Base-by-base conservation (phyloP, 2,797 vertebrate genomes). In the Alfaro cultratus region DNA sequence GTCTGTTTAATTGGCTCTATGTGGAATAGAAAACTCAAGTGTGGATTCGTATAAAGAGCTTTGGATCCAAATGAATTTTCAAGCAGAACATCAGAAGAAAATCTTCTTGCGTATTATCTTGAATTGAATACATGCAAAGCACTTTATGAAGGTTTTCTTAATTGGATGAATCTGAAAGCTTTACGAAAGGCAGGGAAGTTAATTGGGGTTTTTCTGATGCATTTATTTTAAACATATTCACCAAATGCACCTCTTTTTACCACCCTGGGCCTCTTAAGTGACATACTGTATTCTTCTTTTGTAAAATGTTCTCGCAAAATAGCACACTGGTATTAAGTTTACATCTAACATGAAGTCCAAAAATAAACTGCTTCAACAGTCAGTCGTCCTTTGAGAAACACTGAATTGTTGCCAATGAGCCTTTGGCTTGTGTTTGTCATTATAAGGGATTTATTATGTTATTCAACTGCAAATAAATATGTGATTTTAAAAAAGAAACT, bases 31-130 rank as follows among this genome's bases (percentile, higher is more conserved):
- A 89, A 81, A 84, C 80, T 88, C 43, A 84, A 82, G 83, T 90
- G 78, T 88, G 80, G 81, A 88, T 89, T 93, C 87, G 89, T 92
- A 95, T 94, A 93, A 95, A 94, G 83, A 93, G 80, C 85, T 87
- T 51, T 86, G 79, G 81, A 91, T 91, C 85, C 90, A 91, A 90
- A 85, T 64, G 26, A 85, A 81, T 80, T 51, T 91, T 85, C 88
- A 80, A 88, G 84, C 85, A 62, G 74, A 90, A 85, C 81, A 91
- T 91, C 82, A 86, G 75, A 82, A 82, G 86, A 80, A n/a, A 29
- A 75, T 74, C 73, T 86, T 80, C 80, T 55, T 62, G 34, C 70
- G 77, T 89, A 85, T 81, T 89, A 72, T 89, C 86, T 89, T 76
- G 67, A 88, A 82, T 78, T 80, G n/a, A 88, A 89, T 77, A 83